Percentiles rank a stretch among this genome's conserved stretches.
These are phyloP conservation scores for Hypocryptadius cinnamomeus DNA, from an alignment of 2,113 vertebrate species.

Conservation along the genomic window DNA sequence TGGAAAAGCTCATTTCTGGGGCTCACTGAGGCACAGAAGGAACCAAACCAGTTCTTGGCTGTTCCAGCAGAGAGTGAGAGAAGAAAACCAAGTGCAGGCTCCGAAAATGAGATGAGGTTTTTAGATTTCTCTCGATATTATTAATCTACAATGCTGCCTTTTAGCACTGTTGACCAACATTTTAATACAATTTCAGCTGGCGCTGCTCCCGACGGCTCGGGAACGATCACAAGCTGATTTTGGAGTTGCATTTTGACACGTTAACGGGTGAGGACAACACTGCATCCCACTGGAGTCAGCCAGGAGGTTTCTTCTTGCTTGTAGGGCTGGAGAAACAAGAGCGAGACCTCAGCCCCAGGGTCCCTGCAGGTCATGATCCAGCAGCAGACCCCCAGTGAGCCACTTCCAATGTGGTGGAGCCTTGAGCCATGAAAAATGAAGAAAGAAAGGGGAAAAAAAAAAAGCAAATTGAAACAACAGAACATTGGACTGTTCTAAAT, in stretches of 20 bases:
- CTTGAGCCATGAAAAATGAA: neutral
- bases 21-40: neutral
- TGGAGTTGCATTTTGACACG: neutral
- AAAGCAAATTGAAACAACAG: neutral
- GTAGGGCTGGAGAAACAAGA: neutral
- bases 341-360: neutral
- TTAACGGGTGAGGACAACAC: neutral
- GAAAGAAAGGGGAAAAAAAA: neutral
- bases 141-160: neutral
- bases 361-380: neutral
- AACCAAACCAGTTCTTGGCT: constrained; percentile 34
- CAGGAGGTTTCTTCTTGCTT: neutral
- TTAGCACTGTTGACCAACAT: neutral
- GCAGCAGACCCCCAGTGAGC: neutral
- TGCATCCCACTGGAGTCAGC: neutral
- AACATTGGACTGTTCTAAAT: neutral
- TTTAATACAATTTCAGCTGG: neutral
- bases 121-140: neutral
- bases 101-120: neutral
- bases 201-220: fast-evolving
- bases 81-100: neutral
- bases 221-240: neutral
- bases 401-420: neutral
- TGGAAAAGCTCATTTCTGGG: neutral
- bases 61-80: neutral